Evolutionary conservation across 2,113 vertebrate species (phyloP).

Genomic region (Malurus elegans): DNA sequence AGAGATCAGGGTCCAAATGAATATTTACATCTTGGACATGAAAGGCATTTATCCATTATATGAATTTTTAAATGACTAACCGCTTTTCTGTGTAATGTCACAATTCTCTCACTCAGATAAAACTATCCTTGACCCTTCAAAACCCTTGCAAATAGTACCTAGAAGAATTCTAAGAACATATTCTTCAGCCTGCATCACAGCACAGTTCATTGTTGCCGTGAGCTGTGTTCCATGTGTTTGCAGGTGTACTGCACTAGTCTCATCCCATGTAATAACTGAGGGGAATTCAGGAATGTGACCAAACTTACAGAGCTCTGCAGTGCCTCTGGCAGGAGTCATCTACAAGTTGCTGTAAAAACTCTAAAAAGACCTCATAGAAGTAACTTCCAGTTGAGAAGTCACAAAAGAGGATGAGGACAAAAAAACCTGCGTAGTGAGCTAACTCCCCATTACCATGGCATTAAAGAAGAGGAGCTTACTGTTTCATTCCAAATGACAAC

Average conservation of each 20-base stretch:
- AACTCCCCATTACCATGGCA: fast-evolving
- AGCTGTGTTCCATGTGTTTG: fast-evolving
- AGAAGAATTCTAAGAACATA: background rate
- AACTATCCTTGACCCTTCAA: conserved; percentile 1
- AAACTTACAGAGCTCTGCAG: background rate
- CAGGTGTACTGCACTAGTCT: background rate
- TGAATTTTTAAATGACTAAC: background rate
- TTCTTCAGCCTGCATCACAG: background rate
- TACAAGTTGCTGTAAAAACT: background rate
- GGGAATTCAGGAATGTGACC: background rate
- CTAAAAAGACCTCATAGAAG: background rate
- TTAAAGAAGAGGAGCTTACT: background rate
- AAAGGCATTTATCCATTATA: background rate
- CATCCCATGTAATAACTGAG: background rate
- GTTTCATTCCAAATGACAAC: background rate
- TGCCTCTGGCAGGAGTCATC: background rate
- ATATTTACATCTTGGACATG: background rate
- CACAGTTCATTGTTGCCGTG: background rate
- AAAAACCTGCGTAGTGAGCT: background rate
- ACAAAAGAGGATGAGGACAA: background rate
- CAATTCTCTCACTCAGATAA: background rate
- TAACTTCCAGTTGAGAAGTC: background rate
- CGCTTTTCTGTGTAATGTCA: background rate
- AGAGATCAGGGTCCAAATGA: background rate
- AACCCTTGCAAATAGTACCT: background rate